Conservation (phyloP, 2,113 vertebrate species). For the Columbina picui region DNA sequence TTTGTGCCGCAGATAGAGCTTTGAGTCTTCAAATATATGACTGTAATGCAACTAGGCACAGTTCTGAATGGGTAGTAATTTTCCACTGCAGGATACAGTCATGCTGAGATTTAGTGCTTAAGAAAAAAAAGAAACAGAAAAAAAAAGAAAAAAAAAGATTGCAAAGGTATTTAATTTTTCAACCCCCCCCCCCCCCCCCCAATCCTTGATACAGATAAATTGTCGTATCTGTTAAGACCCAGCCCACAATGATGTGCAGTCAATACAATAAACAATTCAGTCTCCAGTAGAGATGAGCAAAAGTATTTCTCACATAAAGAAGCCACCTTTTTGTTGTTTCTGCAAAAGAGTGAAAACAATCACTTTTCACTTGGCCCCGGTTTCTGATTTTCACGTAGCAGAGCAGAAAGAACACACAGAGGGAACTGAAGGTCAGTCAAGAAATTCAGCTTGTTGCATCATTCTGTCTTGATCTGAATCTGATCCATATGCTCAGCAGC, state of each 20-base stretch:
- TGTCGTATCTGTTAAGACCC: conserved; percentile 69
- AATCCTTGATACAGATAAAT: conserved; percentile 53
- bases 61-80: conserved; percentile 44
- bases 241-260: conserved; percentile 61
- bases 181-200: conserved; percentile 6
- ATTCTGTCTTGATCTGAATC: not conserved
- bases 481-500: not conserved
- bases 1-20: conserved; percentile 61
- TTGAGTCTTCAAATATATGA: conserved; percentile 45
- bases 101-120: conserved; percentile 44
- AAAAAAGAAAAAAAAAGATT: not conserved
- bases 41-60: conserved; percentile 24
- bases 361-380: not conserved
- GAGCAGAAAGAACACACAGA: not conserved
- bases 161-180: conserved; percentile 67
- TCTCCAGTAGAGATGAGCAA: conserved; percentile 21
- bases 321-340: conserved; percentile 27
- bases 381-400: not conserved
- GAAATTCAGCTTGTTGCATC: conserved; percentile 41
- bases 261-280: conserved; percentile 69
- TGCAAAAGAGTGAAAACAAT: conserved; percentile 27
- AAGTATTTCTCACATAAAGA: conserved; percentile 50
- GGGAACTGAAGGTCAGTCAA: conserved; percentile 25
- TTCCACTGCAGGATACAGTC: conserved; percentile 55
- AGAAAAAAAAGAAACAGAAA: not conserved